These are phyloP conservation scores for Dinoponera quadriceps DNA, from an alignment of 1,140 invertebrate species.

Conservation along the genomic window DNA sequence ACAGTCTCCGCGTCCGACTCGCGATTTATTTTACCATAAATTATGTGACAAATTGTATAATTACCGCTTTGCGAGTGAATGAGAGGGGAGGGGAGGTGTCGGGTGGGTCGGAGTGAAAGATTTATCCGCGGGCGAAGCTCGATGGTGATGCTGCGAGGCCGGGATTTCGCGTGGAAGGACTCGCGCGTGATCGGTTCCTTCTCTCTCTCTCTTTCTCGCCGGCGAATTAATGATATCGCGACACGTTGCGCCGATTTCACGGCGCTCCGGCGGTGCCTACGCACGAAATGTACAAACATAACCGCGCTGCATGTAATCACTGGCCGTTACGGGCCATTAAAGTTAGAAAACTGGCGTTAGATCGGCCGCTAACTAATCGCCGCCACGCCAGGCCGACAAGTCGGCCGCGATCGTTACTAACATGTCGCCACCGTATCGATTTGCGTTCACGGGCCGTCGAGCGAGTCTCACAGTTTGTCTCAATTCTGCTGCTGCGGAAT, in stretches of 20 bases:
- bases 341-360: constrained; percentile 56
- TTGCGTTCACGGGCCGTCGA: constrained; percentile 34
- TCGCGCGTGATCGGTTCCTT: constrained; percentile 14
- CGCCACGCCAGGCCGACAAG: background rate
- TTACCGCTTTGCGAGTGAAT: no score
- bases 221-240: constrained; percentile 13
- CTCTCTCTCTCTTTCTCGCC: background rate
- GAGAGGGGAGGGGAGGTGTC: background rate
- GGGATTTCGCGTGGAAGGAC: background rate
- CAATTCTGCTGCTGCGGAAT: constrained; percentile 40
- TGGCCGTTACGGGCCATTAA: constrained; percentile 57
- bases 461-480: constrained; percentile 46
- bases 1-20: no score
- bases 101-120: background rate
- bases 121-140: background rate
- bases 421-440: constrained; percentile 54
- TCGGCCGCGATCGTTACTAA: constrained; percentile 40
- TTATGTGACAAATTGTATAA: no score
- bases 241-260: constrained; percentile 46
- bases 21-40: no score
- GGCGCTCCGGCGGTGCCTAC: constrained; percentile 36
- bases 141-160: background rate
- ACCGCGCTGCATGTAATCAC: constrained; percentile 57
- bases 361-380: constrained; percentile 57
- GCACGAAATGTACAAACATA: constrained; percentile 54